Evolutionary conservation across 2,888 invertebrate species (phyloP), one percentile per base, ranked within the genome.

Genomic region (Flexamia atlantica): DNA sequence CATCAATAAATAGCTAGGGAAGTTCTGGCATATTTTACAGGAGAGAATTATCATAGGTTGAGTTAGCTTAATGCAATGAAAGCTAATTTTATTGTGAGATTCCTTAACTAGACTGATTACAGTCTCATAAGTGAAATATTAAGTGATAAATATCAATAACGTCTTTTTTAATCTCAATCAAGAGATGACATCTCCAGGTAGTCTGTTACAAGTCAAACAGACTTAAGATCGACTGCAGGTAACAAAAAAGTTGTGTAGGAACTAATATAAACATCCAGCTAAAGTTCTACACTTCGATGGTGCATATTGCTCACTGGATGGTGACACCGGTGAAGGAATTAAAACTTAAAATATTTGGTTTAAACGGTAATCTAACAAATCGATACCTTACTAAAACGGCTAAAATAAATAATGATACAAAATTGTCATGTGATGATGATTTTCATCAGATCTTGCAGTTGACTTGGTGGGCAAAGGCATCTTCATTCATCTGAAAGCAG

Each of bases 241-340:
- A 72, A 72, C 72, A 72, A 36, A 9, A 72, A 72, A 40, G 40
- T 72, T 40, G 40, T 40, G 23, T 72, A 72, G 72, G 72, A 72
- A 72, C 72, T 30, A 68, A 12, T 36, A n/a, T n/a, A n/a, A 68
- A 32, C n/a, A 68, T 68, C 36, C 40, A 72, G 5, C 3, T 5
- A 72, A n/a, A 30, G 7, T 68, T 28, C n/a, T 32, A 68, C 68
- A 68, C 4, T 30, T 17, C 7, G n/a, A 32, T 17, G 46, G 14
- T 46, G 46, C 17, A 17, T 46, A 46, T 17, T 46, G 2, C 4
- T 46, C 46, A 46, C 14, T 10, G 17, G 46, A 14, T 30, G 0
- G 32, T 30, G 57, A 12, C 57, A 57, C 57, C 57, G 57, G 30
- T 68, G 68, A 36, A 36, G 23, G 30, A 42, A 72, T 20, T 30